A percentile compares a stretch with the other conserved stretches of the same genome.
phyloP scores from a whole-genome alignment of 2,797 vertebrate genomes.

The Brachyrhaphis roseni region DNA sequence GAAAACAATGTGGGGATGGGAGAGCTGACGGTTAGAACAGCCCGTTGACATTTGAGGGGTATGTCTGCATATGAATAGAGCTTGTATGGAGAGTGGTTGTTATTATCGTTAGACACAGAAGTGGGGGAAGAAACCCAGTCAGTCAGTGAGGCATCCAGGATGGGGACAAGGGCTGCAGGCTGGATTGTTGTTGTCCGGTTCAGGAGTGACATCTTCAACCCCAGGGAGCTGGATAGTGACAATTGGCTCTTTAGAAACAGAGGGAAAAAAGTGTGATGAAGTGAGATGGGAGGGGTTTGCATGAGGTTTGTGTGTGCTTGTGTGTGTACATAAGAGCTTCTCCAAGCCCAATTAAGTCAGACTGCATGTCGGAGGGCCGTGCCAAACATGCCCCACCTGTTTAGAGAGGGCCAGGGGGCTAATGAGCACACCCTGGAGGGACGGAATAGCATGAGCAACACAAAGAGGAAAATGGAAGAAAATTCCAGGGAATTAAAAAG shows the following conservation, averaged over 20 bases:
- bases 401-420: constrained; percentile 76
- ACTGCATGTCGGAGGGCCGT: constrained; percentile 76
- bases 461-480: constrained; percentile 35
- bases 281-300: constrained; percentile 37
- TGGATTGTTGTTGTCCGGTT: constrained; percentile 53
- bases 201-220: constrained; percentile 49
- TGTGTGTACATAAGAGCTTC: constrained; percentile 41
- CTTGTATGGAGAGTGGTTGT: constrained; percentile 29
- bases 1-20: constrained; percentile 11
- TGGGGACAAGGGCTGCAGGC: constrained; percentile 55
- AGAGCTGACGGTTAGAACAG: constrained; percentile 18
- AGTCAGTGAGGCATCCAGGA: constrained; percentile 36
- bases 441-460: constrained; percentile 26
- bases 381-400: constrained; percentile 82
- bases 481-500: constrained; percentile 62
- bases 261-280: constrained; percentile 43
- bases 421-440: constrained; percentile 77
- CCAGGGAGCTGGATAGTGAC: constrained; percentile 64
- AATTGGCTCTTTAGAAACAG: constrained; percentile 67
- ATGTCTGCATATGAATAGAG: constrained; percentile 50
- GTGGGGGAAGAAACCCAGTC: constrained; percentile 7
- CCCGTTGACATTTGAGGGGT: constrained; percentile 40
- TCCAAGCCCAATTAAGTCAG: constrained; percentile 82
- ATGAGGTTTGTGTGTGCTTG: constrained; percentile 46
- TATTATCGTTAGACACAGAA: constrained; percentile 48